A percentile compares a stretch with the other conserved stretches of the same genome.
These are phyloP conservation scores for Spea bombifrons DNA, from an alignment of 2,113 vertebrate genomes.

Conservation along the genomic window DNA sequence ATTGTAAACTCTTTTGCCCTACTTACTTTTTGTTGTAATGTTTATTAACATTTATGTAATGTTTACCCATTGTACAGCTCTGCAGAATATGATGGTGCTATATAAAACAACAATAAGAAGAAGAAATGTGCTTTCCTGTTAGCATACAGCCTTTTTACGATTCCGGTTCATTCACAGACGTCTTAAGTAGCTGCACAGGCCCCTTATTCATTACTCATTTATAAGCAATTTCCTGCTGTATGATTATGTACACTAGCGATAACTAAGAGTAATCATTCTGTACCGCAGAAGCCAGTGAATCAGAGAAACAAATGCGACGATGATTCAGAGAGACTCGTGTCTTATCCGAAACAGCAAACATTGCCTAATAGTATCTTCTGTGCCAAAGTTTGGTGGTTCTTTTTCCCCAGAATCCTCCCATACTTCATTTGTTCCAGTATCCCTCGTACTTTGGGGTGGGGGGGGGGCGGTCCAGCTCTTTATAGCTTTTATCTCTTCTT, in stretches of 20 bases:
- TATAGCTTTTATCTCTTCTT: constrained; percentile 17
- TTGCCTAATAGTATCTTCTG: constrained; percentile 3
- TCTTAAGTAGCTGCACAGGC: not conserved
- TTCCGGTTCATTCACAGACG: not conserved
- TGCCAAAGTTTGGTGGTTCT: constrained; percentile 1
- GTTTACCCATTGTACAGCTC: too few species aligned
- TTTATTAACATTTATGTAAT: too few species aligned
- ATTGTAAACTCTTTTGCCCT: too few species aligned
- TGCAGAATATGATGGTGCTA: too few species aligned
- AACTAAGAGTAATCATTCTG: constrained; percentile 22
- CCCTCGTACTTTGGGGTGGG: constrained; percentile 2
- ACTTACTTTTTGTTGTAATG: too few species aligned
- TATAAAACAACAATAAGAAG: too few species aligned
- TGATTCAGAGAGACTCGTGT: constrained; percentile 15
- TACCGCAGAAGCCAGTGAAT: constrained; percentile 26
- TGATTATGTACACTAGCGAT: constrained; percentile 24
- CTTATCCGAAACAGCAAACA: not conserved
- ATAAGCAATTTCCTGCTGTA: constrained; percentile 39
- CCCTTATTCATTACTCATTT: constrained; percentile 33
- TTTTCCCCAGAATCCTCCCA: constrained; percentile 9
- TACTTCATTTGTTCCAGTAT: not conserved
- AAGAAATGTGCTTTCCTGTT: not conserved
- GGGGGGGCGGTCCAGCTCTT: constrained; percentile 10
- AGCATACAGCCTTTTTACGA: not conserved
- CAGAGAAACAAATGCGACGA: constrained; percentile 32